phyloP scores from a whole-genome alignment of 2,797 vertebrate species.

The Setipinna tenuifilis region DNA sequence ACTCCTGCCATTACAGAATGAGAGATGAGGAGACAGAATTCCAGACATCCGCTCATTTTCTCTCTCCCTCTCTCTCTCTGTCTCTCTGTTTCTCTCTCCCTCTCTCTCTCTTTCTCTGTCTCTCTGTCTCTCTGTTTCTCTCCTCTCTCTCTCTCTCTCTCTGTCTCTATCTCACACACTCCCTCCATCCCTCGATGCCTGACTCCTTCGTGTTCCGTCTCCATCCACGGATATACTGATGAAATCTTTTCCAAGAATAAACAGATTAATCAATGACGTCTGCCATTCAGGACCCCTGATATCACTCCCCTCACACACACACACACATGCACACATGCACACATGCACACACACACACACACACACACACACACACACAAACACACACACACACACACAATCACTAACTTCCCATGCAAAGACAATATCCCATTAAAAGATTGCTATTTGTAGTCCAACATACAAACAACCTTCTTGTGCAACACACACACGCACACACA shows the following conservation, averaged over 20 bases:
- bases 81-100: background rate
- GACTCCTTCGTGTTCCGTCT: background rate
- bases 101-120: background rate
- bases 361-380: conserved; percentile 65
- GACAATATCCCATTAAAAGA: no score
- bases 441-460: no score
- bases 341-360: conserved; percentile 40
- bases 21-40: conserved; percentile 9
- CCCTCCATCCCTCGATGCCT: background rate
- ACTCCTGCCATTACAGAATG: conserved; percentile 37
- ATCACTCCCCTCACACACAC: background rate
- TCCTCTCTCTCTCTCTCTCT: background rate
- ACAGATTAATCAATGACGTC: conserved; percentile 14
- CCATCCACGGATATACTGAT: background rate
- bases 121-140: background rate
- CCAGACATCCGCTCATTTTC: conserved; percentile 8
- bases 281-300: background rate
- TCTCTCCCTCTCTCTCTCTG: background rate
- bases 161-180: background rate
- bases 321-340: background rate
- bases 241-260: conserved; percentile 18
- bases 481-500: conserved; percentile 68
- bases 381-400: background rate
- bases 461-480: conserved; percentile 44
- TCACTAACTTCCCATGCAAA: no score